These are phyloP conservation scores for Podotricha telesiphe DNA, from an alignment of 2,888 invertebrate species.

Conservation along the genomic window DNA sequence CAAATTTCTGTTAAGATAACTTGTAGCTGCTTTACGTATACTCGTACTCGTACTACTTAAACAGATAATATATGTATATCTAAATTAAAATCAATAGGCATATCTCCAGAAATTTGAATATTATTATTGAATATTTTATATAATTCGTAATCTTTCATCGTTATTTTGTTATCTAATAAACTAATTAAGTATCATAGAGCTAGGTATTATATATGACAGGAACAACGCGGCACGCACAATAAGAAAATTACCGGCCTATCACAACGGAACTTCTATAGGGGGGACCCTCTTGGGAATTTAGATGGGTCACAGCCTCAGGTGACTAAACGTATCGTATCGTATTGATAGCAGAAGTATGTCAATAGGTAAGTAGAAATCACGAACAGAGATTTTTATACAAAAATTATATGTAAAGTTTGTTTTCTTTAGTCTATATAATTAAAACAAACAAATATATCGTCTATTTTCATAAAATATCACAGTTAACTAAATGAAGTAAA, in stretches of 20 bases:
- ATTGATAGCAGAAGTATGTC: conserved; percentile 13
- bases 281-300: conserved; percentile 42
- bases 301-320: conserved; percentile 25
- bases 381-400: not conserved
- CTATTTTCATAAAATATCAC: too few species aligned
- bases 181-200: conserved; percentile 11
- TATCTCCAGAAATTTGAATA: not conserved
- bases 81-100: conserved; percentile 3
- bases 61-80: conserved; percentile 12
- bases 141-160: not conserved
- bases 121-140: not conserved
- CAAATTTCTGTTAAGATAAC: conserved; percentile 4
- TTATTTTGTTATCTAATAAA: not conserved
- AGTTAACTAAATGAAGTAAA: too few species aligned
- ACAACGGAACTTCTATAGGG: conserved; percentile 40
- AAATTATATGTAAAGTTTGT: too few species aligned
- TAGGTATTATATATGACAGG: conserved; percentile 3
- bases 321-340: conserved; percentile 12
- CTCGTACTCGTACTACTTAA: not conserved
- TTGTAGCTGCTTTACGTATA: too few species aligned
- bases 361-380: not conserved
- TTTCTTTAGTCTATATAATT: too few species aligned
- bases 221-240: conserved; percentile 36
- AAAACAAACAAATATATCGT: too few species aligned
- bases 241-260: conserved; percentile 41